Evolutionary conservation across 2,888 invertebrate genomes (phyloP).

Genomic region (Metacarcinus magister): DNA sequence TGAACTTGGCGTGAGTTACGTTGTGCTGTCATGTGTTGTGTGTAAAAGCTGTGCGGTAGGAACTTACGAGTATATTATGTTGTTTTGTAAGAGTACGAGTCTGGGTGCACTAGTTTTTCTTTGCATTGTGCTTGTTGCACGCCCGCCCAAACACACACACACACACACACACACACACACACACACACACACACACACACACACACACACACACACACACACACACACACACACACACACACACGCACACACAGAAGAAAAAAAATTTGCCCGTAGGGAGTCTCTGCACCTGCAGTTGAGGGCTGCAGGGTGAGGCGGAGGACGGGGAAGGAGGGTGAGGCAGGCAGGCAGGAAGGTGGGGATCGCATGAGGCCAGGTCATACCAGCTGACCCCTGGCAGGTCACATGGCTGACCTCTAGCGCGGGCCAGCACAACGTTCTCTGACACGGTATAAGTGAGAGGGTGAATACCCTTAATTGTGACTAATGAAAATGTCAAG

Average conservation of each 20-base stretch:
- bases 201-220: background rate
- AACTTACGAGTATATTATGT: background rate
- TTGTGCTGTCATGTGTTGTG: background rate
- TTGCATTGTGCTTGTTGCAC: background rate
- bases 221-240: background rate
- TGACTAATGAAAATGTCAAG: constrained; percentile 68
- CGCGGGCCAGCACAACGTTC: background rate
- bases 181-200: background rate
- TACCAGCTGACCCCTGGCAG: background rate
- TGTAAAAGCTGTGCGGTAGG: background rate
- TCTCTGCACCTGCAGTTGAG: too few species aligned
- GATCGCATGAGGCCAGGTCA: constrained; percentile 43
- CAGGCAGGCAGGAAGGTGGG: background rate
- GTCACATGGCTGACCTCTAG: background rate
- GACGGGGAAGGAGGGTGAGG: background rate
- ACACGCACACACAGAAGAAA: background rate
- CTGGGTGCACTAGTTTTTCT: background rate
- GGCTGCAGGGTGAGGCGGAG: background rate
- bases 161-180: background rate
- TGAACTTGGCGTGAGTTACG: background rate
- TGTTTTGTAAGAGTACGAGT: background rate
- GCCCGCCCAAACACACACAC: background rate
- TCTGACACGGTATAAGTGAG: constrained; percentile 17
- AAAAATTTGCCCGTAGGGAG: background rate
- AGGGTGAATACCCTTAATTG: constrained; percentile 66